A percentile compares a stretch with the other conserved stretches of the same genome.
Conservation (phyloP, 2,797 vertebrate genomes). For the Esox lucius region DNA sequence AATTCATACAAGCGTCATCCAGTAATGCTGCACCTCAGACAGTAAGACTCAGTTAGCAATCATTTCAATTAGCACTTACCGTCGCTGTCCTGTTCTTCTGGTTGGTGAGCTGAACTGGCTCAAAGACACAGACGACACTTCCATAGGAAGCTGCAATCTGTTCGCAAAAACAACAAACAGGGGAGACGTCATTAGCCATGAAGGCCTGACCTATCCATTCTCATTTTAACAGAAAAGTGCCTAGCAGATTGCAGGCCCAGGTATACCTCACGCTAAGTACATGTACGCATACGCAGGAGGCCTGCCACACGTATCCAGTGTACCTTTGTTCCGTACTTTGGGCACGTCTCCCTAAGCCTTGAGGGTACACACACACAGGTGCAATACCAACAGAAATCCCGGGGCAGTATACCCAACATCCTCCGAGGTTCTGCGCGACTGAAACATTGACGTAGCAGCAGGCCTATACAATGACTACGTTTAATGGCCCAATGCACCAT, state of each 20-base stretch:
- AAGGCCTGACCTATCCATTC: background rate
- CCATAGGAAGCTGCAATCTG: conserved; percentile 98
- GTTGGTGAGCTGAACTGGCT: conserved; percentile 82
- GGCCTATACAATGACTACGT: too few species aligned
- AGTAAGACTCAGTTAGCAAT: background rate
- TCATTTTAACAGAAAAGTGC: background rate
- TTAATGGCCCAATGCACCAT: too few species aligned
- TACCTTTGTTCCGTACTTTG: too few species aligned
- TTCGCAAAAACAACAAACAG: conserved; percentile 21
- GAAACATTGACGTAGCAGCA: too few species aligned
- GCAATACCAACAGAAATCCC: too few species aligned
- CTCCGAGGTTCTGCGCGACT: too few species aligned
- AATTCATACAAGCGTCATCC: background rate
- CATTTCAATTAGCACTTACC: conserved; percentile 73
- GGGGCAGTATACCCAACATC: too few species aligned
- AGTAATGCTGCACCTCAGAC: background rate
- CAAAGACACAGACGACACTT: conserved; percentile 90
- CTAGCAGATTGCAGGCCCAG: background rate
- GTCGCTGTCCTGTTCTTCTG: conserved; percentile 72
- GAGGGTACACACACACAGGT: too few species aligned
- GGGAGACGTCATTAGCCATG: background rate
- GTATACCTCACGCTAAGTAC: too few species aligned
- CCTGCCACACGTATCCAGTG: too few species aligned
- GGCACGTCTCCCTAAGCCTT: too few species aligned
- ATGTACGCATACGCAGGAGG: too few species aligned